A percentile compares a stretch with the other conserved stretches of the same genome.
These are phyloP conservation scores for Procavia capensis DNA, from an alignment of 2,113 vertebrate genomes.

Conservation along the genomic window DNA sequence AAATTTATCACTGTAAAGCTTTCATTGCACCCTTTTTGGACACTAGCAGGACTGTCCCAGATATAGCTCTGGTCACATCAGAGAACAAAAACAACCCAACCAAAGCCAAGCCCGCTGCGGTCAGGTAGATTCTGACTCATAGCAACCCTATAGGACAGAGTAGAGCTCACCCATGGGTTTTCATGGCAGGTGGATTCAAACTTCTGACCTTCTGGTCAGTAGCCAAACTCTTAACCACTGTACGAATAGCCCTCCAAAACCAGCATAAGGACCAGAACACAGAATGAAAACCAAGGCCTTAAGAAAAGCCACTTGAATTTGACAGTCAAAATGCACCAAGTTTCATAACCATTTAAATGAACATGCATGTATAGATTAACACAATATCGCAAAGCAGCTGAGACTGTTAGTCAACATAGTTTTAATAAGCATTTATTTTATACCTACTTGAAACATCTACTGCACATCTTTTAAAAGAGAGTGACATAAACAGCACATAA, in stretches of 20 bases:
- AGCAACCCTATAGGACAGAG: no score
- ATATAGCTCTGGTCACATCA: not conserved
- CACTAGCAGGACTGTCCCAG: not conserved
- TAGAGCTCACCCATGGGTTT: no score
- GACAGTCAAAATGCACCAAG: not conserved
- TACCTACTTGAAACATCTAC: not conserved
- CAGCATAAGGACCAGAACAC: not conserved
- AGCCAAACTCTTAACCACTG: no score
- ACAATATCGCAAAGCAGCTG: not conserved
- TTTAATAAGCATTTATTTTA: not conserved
- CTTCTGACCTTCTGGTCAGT: no score
- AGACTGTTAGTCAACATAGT: not conserved
- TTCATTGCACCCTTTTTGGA: not conserved
- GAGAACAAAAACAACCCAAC: not conserved
- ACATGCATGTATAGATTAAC: not conserved
- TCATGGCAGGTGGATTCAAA: no score
- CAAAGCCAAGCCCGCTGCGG: no score
- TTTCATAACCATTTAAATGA: constrained; percentile 5
- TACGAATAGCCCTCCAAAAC: not conserved
- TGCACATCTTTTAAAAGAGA: not conserved
- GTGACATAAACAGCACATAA: not conserved
- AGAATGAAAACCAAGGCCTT: constrained; percentile 1
- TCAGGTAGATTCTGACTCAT: no score
- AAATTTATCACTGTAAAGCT: not conserved
- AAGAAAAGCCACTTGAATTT: not conserved